phyloP scores from a whole-genome alignment of 2,113 vertebrate species.

The Corythornis madagascariensis region DNA sequence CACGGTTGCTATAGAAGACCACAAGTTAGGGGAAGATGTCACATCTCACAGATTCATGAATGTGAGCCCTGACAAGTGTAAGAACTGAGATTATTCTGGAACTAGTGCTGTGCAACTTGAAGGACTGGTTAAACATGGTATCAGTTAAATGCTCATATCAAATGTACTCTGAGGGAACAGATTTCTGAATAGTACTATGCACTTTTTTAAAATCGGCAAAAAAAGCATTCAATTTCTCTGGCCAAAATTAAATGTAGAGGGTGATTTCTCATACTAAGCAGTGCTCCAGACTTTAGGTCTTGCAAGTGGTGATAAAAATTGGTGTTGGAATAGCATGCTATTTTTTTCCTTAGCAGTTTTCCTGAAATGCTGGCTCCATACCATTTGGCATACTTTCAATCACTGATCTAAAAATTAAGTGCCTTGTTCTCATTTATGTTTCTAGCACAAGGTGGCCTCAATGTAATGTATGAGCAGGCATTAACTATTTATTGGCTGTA shows the following conservation, averaged over 20 bases:
- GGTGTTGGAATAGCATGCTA: slow-evolving; percentile 27
- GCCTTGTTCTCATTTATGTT: slow-evolving; percentile 40
- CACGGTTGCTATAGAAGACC: not conserved
- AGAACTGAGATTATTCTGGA: slow-evolving; percentile 1
- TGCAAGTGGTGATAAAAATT: slow-evolving; percentile 8
- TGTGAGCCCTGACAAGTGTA: not conserved
- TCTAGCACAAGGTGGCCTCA: not conserved
- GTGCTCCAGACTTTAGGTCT: slow-evolving; percentile 4
- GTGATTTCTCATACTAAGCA: slow-evolving; percentile 32
- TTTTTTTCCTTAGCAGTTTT: slow-evolving; percentile 34
- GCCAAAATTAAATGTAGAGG: slow-evolving; percentile 57
- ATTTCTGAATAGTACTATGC: not conserved
- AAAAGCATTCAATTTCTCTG: not conserved
- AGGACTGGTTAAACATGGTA: not conserved
- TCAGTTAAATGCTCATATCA: not conserved
- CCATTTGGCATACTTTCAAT: slow-evolving; percentile 49
- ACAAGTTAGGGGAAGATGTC: not conserved
- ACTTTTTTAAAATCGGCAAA: not conserved
- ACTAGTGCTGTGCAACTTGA: not conserved
- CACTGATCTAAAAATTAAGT: slow-evolving; percentile 65
- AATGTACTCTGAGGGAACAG: not conserved
- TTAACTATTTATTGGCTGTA: slow-evolving; percentile 45
- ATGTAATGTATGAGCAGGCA: not conserved
- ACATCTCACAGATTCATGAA: not conserved
- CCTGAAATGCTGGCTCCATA: slow-evolving; percentile 57